A percentile compares a stretch with the other conserved stretches of the same genome.
Evolutionary conservation across 2,797 vertebrate genomes (phyloP).

Genomic region (Scolopax rusticola): DNA sequence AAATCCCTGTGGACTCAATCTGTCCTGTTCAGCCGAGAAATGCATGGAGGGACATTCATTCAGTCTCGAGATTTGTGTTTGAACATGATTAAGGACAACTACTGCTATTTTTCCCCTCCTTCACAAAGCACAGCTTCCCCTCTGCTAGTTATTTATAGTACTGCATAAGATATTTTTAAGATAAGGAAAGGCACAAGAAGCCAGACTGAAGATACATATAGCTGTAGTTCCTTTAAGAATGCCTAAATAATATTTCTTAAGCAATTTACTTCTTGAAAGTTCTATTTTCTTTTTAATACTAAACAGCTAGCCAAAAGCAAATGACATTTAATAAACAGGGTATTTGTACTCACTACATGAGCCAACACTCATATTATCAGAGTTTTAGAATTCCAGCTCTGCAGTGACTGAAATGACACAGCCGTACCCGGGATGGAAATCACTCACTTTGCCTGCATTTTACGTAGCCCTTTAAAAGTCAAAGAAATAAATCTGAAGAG

Average conservation of each 20-base stretch:
- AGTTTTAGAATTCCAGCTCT: neutral
- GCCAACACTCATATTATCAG: neutral
- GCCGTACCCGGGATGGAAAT: neutral
- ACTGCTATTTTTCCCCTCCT: slow-evolving; percentile 9
- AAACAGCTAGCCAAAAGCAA: neutral
- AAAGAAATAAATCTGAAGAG: neutral
- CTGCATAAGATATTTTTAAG: slow-evolving; percentile 68
- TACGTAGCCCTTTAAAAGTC: neutral
- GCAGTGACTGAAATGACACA: neutral
- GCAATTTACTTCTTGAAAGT: slow-evolving; percentile 6
- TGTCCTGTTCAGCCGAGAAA: slow-evolving; percentile 15
- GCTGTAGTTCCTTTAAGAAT: slow-evolving; percentile 25
- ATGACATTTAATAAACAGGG: neutral
- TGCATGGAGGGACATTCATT: neutral
- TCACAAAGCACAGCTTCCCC: slow-evolving; percentile 19
- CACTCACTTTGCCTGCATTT: neutral
- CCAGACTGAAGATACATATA: slow-evolving; percentile 55
- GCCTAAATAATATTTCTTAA: slow-evolving; percentile 24
- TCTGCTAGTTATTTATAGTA: slow-evolving; percentile 73
- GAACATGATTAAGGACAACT: slow-evolving; percentile 40
- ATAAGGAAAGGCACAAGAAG: slow-evolving; percentile 44
- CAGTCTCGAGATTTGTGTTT: slow-evolving; percentile 9
- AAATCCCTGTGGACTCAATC: neutral
- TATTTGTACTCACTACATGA: neutral
- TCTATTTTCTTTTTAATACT: neutral